phyloP scores from a whole-genome alignment of 1,140 invertebrate species.

The Drosophila suzukii region DNA sequence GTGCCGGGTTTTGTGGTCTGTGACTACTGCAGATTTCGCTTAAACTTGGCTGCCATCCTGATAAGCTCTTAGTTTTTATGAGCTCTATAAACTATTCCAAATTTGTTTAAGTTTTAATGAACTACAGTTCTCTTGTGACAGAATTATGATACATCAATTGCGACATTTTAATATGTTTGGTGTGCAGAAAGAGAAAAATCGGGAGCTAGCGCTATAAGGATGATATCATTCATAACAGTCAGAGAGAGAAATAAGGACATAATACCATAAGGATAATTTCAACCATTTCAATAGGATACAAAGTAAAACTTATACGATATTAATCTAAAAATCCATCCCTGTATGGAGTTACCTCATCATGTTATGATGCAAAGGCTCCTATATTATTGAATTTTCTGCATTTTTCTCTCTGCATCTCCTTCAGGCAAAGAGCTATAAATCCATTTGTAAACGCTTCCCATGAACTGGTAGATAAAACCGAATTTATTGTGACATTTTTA shows the following conservation, averaged over 20 bases:
- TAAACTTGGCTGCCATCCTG: slow-evolving; percentile 6
- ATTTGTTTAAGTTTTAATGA: slow-evolving; percentile 4
- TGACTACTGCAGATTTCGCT: slow-evolving; percentile 1
- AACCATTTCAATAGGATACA: no score
- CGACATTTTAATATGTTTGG: neutral
- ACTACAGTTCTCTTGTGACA: neutral
- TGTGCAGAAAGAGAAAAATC: neutral
- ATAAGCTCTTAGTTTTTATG: slow-evolving; percentile 21
- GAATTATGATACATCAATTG: neutral
- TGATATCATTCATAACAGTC: no score
- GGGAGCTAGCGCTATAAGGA: no score
- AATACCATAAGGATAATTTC: neutral
- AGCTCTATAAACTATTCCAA: slow-evolving; percentile 6
- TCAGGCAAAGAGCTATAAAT: slow-evolving; percentile 13
- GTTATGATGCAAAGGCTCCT: no score
- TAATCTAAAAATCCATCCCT: no score
- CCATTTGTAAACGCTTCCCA: slow-evolving; percentile 4
- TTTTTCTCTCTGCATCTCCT: neutral
- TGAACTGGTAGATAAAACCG: slow-evolving; percentile 47
- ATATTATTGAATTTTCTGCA: neutral
- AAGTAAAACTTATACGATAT: no score
- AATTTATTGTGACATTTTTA: slow-evolving; percentile 75
- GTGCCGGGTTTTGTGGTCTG: slow-evolving; percentile 7
- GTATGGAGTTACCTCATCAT: no score
- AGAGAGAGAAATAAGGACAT: no score